Conservation (phyloP, 2,888 invertebrate genomes). For the Nephrotoma guestfalica region DNA sequence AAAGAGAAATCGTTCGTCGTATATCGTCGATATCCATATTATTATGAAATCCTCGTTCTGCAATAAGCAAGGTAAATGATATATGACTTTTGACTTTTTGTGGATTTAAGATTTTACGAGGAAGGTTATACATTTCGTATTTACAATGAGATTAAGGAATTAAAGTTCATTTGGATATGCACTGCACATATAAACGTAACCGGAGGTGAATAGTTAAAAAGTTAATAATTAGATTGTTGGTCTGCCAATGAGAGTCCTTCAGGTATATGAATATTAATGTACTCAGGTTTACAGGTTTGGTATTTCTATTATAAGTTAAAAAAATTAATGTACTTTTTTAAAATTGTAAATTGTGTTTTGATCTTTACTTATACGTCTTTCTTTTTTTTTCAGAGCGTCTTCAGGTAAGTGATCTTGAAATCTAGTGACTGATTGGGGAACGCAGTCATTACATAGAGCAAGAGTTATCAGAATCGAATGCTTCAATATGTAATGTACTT, state of each 20-base stretch:
- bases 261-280: not conserved
- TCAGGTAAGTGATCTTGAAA: too few species aligned
- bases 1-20: not conserved
- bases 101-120: not conserved
- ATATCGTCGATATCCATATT: not conserved
- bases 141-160: not conserved
- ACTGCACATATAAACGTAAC: not conserved
- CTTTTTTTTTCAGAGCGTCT: too few species aligned
- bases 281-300: not conserved
- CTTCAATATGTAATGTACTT: too few species aligned
- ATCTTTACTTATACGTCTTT: too few species aligned
- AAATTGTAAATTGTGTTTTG: too few species aligned
- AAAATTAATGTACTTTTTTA: too few species aligned
- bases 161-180: not conserved
- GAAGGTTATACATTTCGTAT: not conserved
- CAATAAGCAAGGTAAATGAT: not conserved
- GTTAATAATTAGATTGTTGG: not conserved
- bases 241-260: not conserved
- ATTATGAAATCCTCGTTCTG: not conserved
- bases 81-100: not conserved
- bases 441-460: too few species aligned
- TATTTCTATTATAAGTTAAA: too few species aligned
- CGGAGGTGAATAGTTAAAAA: not conserved
- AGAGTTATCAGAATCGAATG: too few species aligned
- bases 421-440: too few species aligned